Conservation (phyloP, 2,888 invertebrate species). For the Eurois occulta region DNA sequence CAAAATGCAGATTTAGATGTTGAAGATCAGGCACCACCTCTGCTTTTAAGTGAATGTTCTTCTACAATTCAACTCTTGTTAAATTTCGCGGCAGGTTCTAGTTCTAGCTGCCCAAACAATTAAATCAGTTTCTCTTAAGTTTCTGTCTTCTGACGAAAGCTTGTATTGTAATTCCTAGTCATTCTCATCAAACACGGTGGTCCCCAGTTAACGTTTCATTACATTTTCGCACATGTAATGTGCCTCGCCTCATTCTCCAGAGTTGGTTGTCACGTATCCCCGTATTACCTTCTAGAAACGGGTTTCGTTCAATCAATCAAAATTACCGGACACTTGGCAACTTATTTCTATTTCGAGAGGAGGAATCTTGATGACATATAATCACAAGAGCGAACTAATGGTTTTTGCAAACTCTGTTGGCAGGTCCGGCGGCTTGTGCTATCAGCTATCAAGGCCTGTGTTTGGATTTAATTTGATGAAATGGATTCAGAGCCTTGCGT, state of each 20-base stretch:
- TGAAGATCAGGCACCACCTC: neutral
- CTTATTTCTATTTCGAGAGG: slow-evolving; percentile 61
- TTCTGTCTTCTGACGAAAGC: neutral
- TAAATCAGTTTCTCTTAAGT: neutral
- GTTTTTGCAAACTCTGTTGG: slow-evolving; percentile 22
- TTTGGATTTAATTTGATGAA: neutral
- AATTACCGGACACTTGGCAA: slow-evolving; percentile 51
- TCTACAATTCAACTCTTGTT: neutral
- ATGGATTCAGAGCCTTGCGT: neutral
- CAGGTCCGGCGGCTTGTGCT: slow-evolving; percentile 10
- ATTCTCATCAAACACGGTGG: slow-evolving; percentile 13
- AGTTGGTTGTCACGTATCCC: slow-evolving; percentile 22
- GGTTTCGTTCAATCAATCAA: slow-evolving; percentile 61
- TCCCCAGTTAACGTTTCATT: slow-evolving; percentile 24
- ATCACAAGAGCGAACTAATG: slow-evolving; percentile 40
- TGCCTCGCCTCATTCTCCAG: neutral
- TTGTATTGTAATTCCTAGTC: neutral
- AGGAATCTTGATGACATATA: slow-evolving; percentile 55
- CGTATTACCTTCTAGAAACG: slow-evolving; percentile 36
- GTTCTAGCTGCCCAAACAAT: no score
- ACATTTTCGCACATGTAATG: slow-evolving; percentile 19
- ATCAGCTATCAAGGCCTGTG: neutral
- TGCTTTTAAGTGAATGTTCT: neutral
- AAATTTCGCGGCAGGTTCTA: neutral
- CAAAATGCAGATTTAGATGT: neutral